Conservation (phyloP, 2,888 invertebrate species). For the Campopleginae sp. region DNA sequence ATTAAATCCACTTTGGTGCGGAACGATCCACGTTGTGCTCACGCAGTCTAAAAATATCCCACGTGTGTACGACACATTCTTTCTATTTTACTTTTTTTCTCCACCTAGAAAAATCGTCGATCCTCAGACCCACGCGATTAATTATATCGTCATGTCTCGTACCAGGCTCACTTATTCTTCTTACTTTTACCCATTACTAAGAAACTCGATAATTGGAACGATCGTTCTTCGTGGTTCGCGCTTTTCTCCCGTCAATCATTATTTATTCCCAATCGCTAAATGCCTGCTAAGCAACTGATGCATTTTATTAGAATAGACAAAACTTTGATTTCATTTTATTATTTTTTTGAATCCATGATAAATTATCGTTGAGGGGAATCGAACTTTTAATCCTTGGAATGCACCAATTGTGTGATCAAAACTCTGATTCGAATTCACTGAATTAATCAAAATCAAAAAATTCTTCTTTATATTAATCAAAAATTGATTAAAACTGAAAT, state of each 20-base stretch:
- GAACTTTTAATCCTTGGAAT: no score
- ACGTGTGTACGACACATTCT: slow-evolving; percentile 69
- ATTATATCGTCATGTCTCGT: slow-evolving; percentile 26
- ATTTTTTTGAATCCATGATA: no score
- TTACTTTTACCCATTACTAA: background rate
- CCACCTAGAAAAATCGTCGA: slow-evolving; percentile 38
- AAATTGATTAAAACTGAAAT: no score
- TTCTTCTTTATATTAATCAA: no score
- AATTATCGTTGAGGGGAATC: no score
- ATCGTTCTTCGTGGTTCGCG: background rate
- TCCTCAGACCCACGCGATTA: slow-evolving; percentile 43
- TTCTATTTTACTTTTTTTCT: slow-evolving; percentile 36
- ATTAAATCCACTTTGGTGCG: slow-evolving; percentile 48
- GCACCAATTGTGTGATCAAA: no score
- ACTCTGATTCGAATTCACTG: no score
- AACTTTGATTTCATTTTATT: background rate
- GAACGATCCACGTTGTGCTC: slow-evolving; percentile 36
- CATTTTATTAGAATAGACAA: background rate
- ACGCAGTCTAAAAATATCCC: slow-evolving; percentile 71
- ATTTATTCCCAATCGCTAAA: background rate
- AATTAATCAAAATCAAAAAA: no score
- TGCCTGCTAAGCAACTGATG: background rate
- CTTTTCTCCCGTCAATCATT: background rate
- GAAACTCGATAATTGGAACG: background rate
- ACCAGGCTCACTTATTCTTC: background rate